Percentiles rank a stretch among this genome's conserved stretches.
Conservation (phyloP, 2,113 vertebrate species). For the Dipodomys stephensi region DNA sequence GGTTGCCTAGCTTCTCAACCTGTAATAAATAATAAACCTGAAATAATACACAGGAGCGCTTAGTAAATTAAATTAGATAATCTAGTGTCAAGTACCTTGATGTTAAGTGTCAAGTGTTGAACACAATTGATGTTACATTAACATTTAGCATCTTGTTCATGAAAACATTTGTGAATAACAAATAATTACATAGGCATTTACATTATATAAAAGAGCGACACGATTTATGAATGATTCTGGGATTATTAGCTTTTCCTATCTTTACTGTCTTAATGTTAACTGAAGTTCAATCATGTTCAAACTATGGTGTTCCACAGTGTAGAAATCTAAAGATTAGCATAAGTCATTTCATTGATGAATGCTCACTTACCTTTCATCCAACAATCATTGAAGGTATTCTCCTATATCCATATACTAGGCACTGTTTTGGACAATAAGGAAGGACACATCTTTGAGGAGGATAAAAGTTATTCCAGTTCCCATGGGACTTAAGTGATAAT, state of each 20-base stretch:
- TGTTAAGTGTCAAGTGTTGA: too few relatives aligned
- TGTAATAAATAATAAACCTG: background rate
- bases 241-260: background rate
- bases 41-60: background rate
- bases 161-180: background rate
- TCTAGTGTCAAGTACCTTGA: background rate
- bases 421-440: background rate
- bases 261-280: background rate
- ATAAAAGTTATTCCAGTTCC: background rate
- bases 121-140: background rate
- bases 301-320: background rate
- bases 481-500: background rate
- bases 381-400: background rate
- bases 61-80: constrained; percentile 19
- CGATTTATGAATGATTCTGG: background rate
- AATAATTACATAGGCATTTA: background rate
- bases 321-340: background rate
- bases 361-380: background rate
- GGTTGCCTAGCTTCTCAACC: background rate
- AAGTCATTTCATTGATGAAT: background rate
- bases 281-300: background rate
- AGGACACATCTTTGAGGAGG: background rate
- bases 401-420: background rate
- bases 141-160: background rate
- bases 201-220: background rate